Evolutionary conservation across 92 coral and sea anemone species (phyloP).

Genomic region (Anthopleura xanthogrammica): DNA sequence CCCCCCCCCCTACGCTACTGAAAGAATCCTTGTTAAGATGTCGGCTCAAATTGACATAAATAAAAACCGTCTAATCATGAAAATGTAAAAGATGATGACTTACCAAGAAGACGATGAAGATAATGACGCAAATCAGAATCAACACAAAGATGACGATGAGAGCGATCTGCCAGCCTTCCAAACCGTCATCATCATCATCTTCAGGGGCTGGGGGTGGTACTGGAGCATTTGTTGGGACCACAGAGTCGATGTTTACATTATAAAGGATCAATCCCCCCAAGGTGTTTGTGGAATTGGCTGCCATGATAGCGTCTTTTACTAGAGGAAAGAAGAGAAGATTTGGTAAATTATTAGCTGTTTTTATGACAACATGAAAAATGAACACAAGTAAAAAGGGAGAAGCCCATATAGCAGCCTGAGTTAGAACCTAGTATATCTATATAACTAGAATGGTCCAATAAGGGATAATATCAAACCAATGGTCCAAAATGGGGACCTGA

Average conservation of each 20-base stretch:
- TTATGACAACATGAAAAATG: not conserved
- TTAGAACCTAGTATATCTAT: no score
- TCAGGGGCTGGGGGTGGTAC: not conserved
- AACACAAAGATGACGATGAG: slow-evolving; percentile 28
- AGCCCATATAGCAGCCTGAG: no score
- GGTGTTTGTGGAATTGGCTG: not conserved
- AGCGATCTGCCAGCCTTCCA: slow-evolving; percentile 31
- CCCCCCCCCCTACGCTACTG: no score
- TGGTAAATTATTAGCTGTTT: no score
- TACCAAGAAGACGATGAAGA: slow-evolving; percentile 24
- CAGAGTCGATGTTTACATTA: not conserved
- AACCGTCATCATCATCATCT: slow-evolving; percentile 16
- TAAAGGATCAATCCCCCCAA: not conserved
- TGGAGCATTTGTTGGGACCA: not conserved
- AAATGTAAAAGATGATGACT: not conserved
- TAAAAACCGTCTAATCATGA: not conserved
- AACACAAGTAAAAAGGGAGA: no score
- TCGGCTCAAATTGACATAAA: no score
- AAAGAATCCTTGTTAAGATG: no score
- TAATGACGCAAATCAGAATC: slow-evolving; percentile 14
- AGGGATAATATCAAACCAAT: no score
- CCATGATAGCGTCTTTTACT: not conserved
- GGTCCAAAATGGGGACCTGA: no score
- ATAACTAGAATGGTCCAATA: no score
- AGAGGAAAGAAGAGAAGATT: not conserved